Evolutionary conservation across 2,113 vertebrate species (phyloP).

Genomic region (Bubo scandiacus): DNA sequence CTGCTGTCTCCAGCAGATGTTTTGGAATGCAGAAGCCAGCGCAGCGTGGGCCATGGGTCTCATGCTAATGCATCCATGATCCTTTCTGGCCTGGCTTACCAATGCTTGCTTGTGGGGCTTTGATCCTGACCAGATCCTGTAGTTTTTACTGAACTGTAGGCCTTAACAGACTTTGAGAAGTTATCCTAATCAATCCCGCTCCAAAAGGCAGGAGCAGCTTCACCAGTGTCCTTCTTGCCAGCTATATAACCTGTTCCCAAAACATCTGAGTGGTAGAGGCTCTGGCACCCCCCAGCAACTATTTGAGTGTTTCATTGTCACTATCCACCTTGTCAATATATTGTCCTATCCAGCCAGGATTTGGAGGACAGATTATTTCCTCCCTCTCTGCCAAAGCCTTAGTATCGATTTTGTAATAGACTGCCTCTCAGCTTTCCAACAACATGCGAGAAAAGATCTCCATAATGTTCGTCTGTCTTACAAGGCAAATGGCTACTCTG

Average conservation of each 20-base stretch:
- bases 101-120: not conserved
- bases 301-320: not conserved
- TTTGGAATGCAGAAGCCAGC: not conserved
- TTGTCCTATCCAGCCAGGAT: not conserved
- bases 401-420: not conserved
- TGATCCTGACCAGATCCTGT: not conserved
- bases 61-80: not conserved
- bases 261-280: not conserved
- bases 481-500: not conserved
- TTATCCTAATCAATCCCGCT: not conserved
- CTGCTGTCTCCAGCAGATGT: not conserved
- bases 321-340: not conserved
- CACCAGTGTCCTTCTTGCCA: not conserved
- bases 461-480: not conserved
- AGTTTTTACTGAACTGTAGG: not conserved
- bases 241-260: not conserved
- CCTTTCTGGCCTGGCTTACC: not conserved
- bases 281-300: not conserved
- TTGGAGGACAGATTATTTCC: not conserved
- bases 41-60: accelerated
- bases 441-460: not conserved
- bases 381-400: not conserved
- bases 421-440: slow-evolving; percentile 5
- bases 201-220: not conserved
- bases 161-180: not conserved